These are phyloP conservation scores for Musca domestica DNA, from an alignment of 1,140 invertebrate genomes.

Conservation along the genomic window DNA sequence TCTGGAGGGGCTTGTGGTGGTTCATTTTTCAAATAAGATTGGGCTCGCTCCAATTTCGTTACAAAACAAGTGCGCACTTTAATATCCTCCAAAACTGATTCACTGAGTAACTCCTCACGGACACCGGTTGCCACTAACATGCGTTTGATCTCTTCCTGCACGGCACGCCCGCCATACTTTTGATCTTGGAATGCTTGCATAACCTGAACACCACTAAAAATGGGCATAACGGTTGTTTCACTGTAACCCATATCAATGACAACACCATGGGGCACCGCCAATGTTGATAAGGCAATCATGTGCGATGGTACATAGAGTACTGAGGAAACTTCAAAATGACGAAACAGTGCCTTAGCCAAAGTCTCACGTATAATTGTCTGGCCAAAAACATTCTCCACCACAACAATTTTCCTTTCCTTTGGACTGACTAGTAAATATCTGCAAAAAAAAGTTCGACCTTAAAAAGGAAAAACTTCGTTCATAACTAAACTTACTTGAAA, in stretches of 20 bases:
- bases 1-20: constrained; percentile 58
- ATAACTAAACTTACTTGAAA: constrained; percentile 70
- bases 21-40: constrained; percentile 57
- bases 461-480: neutral
- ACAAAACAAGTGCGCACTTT: constrained; percentile 81
- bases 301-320: constrained; percentile 75
- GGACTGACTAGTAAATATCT: constrained; percentile 84
- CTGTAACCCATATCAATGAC: constrained; percentile 85
- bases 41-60: constrained; percentile 69
- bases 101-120: constrained; percentile 55
- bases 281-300: constrained; percentile 72
- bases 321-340: constrained; percentile 83
- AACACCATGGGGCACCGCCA: constrained; percentile 74
- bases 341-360: constrained; percentile 86
- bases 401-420: constrained; percentile 85
- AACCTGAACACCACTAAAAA: constrained; percentile 81
- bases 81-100: constrained; percentile 67
- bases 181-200: constrained; percentile 76
- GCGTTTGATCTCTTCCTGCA: constrained; percentile 61
- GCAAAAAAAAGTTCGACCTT: constrained; percentile 6
- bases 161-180: constrained; percentile 66
- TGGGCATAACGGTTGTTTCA: constrained; percentile 78
- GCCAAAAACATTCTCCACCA: constrained; percentile 86
- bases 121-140: constrained; percentile 54
- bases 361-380: constrained; percentile 79